Evolutionary conservation across 1,140 invertebrate species (phyloP).

Genomic region (Yoshiicerus persimilis): DNA sequence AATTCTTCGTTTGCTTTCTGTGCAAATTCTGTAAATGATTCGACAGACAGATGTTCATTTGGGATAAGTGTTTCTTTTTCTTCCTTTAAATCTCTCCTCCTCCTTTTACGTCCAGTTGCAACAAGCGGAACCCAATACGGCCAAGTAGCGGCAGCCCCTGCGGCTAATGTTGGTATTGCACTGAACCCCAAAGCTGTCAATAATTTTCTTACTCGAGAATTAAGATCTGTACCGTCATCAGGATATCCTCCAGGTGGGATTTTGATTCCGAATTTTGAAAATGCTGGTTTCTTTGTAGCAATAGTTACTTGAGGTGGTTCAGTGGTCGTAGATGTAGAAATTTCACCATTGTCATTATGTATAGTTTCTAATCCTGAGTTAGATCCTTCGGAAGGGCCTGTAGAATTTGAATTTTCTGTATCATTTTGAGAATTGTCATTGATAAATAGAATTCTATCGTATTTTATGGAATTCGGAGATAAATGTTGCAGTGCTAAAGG

Average conservation of each 20-base stretch:
- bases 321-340: background rate
- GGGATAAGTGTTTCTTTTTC: background rate
- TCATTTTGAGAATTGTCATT: background rate
- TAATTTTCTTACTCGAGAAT: slow-evolving; percentile 36
- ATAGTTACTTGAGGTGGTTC: background rate
- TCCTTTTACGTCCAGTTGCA: slow-evolving; percentile 19
- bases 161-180: slow-evolving; percentile 47
- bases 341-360: background rate
- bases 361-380: background rate
- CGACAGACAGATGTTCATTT: background rate
- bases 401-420: background rate
- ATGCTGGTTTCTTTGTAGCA: slow-evolving; percentile 10
- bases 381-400: background rate
- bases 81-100: background rate
- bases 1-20: background rate
- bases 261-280: slow-evolving; percentile 35
- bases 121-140: slow-evolving; percentile 48
- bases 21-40: background rate
- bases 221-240: background rate
- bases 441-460: background rate
- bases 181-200: slow-evolving; percentile 46
- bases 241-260: background rate
- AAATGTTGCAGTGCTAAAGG: background rate
- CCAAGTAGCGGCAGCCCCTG: slow-evolving; percentile 48
- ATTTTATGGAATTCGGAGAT: background rate